Evolutionary conservation across 2,113 vertebrate species (phyloP).

Genomic region (Syngnathoides biaculeatus): DNA sequence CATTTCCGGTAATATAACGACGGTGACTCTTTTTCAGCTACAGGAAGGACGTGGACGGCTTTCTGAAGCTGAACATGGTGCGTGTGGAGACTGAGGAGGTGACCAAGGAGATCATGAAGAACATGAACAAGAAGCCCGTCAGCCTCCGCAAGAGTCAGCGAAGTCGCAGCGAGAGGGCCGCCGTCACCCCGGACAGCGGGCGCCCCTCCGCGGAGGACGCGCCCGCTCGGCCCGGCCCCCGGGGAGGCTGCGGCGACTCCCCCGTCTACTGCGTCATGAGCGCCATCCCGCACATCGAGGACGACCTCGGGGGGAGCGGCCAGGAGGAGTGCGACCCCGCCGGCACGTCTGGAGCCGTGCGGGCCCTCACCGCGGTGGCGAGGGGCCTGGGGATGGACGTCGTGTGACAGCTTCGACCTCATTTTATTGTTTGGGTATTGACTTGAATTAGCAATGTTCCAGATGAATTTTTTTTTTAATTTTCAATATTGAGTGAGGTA

Average conservation of each 20-base stretch:
- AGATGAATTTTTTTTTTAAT: constrained; percentile 16
- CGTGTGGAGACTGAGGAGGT: constrained; percentile 77
- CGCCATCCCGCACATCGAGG: constrained; percentile 63
- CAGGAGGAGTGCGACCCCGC: constrained; percentile 35
- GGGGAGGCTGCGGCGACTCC: constrained; percentile 46
- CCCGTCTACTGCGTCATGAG: constrained; percentile 72
- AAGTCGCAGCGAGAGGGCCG: constrained; percentile 31
- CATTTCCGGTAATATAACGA: too few species aligned
- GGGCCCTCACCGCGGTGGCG: constrained; percentile 73
- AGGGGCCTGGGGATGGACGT: constrained; percentile 78
- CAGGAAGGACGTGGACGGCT: constrained; percentile 73
- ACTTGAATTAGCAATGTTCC: neutral
- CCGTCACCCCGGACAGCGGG: constrained; percentile 27
- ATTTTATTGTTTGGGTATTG: constrained; percentile 19
- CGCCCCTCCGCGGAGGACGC: constrained; percentile 53
- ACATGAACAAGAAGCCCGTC: constrained; percentile 74
- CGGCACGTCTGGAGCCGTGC: constrained; percentile 65
- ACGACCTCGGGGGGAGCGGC: constrained; percentile 38
- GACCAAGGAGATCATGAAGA: constrained; percentile 79
- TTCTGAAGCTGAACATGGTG: constrained; percentile 73
- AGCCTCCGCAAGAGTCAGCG: constrained; percentile 57
- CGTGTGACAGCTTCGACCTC: constrained; percentile 47
- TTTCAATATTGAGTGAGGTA: constrained; percentile 29
- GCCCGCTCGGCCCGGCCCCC: constrained; percentile 43
- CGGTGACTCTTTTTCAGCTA: constrained; percentile 45